Percentiles rank a stretch among this genome's conserved stretches.
Evolutionary conservation across 2,797 vertebrate genomes (phyloP).

Genomic region (Protonibea diacanthus): DNA sequence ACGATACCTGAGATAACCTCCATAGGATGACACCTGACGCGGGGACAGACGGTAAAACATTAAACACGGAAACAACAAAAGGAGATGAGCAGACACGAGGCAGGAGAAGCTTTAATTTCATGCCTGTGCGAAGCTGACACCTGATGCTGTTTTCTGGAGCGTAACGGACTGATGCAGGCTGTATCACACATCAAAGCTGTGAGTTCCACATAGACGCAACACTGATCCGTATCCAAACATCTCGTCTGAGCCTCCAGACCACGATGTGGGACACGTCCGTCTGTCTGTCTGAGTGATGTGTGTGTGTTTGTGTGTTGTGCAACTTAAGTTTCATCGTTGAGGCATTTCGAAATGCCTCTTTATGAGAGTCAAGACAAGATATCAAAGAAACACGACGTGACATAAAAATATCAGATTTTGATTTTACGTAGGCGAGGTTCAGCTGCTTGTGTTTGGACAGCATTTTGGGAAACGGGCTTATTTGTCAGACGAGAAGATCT

Average conservation of each 20-base stretch:
- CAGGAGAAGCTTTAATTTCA: slow-evolving; percentile 3
- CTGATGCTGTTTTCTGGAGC: slow-evolving; percentile 32
- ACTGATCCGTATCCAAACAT: slow-evolving; percentile 38
- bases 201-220: slow-evolving; percentile 11
- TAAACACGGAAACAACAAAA: background rate
- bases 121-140: background rate
- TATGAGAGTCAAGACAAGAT: background rate
- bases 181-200: slow-evolving; percentile 33
- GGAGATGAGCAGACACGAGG: background rate
- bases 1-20: slow-evolving; percentile 90
- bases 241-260: slow-evolving; percentile 21
- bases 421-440: too few relatives aligned
- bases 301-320: background rate
- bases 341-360: background rate
- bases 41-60: background rate
- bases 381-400: background rate
- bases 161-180: slow-evolving; percentile 22
- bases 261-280: background rate
- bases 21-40: slow-evolving; percentile 92
- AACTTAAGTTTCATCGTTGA: too few relatives aligned
- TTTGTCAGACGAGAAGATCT: background rate
- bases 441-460: too few relatives aligned
- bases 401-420: background rate
- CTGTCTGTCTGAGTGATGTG: background rate
- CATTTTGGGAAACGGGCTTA: too few relatives aligned